phyloP scores from a whole-genome alignment of 2,888 invertebrate genomes.

The Rhimphoctona megacephalus region DNA sequence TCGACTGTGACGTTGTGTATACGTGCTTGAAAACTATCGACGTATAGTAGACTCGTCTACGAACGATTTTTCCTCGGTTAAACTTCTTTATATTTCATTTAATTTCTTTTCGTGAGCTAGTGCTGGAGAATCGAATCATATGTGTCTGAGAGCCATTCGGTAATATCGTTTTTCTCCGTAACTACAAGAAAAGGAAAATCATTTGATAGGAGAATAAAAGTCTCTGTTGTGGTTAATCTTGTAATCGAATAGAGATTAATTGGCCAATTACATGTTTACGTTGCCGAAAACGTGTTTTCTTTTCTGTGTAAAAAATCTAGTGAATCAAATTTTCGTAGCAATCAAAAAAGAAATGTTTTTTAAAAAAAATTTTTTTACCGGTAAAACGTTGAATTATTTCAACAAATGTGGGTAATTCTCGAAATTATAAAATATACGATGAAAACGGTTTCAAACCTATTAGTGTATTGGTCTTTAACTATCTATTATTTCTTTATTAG shows the following conservation, averaged over 20 bases:
- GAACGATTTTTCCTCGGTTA: slow-evolving; percentile 26
- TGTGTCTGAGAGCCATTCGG: slow-evolving; percentile 2
- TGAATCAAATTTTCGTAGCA: too few species aligned
- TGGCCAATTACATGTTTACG: too few species aligned
- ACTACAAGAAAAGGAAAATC: neutral
- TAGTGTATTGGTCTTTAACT: neutral
- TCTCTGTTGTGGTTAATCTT: neutral
- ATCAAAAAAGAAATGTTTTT: too few species aligned
- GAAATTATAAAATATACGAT: neutral
- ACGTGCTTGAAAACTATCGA: slow-evolving; percentile 26
- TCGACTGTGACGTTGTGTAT: slow-evolving; percentile 20
- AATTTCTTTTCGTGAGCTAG: slow-evolving; percentile 1
- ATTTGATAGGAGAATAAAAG: neutral
- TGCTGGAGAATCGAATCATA: neutral
- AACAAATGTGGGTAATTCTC: too few species aligned
- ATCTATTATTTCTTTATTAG: too few species aligned
- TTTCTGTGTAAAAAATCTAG: too few species aligned
- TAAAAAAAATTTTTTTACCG: too few species aligned
- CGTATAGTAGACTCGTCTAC: slow-evolving; percentile 33
- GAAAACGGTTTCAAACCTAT: neutral
- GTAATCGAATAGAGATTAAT: neutral
- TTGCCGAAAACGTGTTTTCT: too few species aligned
- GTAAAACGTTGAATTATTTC: too few species aligned
- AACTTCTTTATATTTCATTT: slow-evolving; percentile 20
- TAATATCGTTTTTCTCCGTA: neutral